These are phyloP conservation scores for Laothoe populi DNA, from an alignment of 2,888 invertebrate species.

Conservation along the genomic window DNA sequence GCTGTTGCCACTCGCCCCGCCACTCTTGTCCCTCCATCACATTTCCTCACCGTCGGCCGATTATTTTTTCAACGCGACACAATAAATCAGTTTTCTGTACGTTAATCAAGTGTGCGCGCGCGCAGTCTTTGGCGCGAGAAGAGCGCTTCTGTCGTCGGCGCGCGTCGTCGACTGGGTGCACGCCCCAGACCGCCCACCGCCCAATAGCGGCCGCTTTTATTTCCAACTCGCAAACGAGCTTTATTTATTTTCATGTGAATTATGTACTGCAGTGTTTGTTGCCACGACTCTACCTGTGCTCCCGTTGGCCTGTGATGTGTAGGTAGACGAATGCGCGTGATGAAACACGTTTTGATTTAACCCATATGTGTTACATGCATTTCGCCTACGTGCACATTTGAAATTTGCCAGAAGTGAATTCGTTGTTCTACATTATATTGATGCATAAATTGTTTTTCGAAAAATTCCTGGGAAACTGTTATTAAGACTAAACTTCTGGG, in stretches of 20 bases:
- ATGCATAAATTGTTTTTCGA: conserved; percentile 1
- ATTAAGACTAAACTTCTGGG: not conserved
- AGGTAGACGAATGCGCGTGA: conserved; percentile 46
- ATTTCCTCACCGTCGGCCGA: conserved; percentile 70
- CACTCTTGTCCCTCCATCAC: conserved; percentile 82
- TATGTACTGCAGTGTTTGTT: conserved; percentile 62
- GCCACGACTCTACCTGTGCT: conserved; percentile 49
- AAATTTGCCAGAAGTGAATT: conserved; percentile 17
- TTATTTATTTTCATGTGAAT: conserved; percentile 66
- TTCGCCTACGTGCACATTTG: conserved; percentile 36
- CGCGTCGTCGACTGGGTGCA: conserved; percentile 76
- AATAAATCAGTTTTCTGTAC: conserved; percentile 81
- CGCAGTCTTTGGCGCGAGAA: conserved; percentile 75
- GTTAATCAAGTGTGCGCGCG: conserved; percentile 74
- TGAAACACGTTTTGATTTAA: conserved; percentile 56
- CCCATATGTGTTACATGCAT: conserved; percentile 37
- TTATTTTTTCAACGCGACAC: conserved; percentile 83
- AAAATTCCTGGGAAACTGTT: not conserved
- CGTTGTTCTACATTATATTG: not conserved
- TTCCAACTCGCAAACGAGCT: conserved; percentile 42
- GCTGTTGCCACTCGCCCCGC: conserved; percentile 79
- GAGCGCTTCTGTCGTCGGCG: conserved; percentile 91
- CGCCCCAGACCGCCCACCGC: conserved; percentile 67
- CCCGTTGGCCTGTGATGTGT: conserved; percentile 32
- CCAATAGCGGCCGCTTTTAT: conserved; percentile 55